Percentiles rank a stretch among this genome's conserved stretches.
Evolutionary conservation across 2,113 vertebrate genomes (phyloP).

Genomic region (Glaucomys volans): DNA sequence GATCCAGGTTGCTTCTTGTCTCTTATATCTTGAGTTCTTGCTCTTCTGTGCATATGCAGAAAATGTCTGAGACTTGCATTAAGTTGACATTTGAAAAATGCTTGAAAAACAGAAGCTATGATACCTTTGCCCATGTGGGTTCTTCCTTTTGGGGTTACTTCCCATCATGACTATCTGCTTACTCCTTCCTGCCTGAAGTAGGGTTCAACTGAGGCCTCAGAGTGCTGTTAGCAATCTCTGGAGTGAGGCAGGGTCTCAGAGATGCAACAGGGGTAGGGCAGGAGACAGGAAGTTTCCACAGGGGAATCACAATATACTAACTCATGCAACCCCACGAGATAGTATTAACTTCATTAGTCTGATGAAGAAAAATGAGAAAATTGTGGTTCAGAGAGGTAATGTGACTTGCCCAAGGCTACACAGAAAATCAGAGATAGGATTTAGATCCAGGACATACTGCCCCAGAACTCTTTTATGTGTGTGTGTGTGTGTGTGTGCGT

Average conservation of each 20-base stretch:
- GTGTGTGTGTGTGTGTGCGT: no score
- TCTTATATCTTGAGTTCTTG: background rate
- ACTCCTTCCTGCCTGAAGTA: background rate
- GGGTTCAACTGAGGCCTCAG: background rate
- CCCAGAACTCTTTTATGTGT: background rate
- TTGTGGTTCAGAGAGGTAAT: background rate
- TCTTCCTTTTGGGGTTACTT: background rate
- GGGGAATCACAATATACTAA: background rate
- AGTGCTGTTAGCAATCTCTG: background rate
- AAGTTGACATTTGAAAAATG: slow-evolving; percentile 24
- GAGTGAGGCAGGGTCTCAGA: background rate
- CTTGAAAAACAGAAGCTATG: background rate
- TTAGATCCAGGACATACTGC: background rate
- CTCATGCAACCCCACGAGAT: background rate
- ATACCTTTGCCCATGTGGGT: background rate
- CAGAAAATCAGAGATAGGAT: background rate
- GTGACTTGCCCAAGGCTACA: background rate
- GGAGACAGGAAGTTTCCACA: background rate
- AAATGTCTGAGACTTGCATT: background rate
- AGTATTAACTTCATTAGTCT: background rate
- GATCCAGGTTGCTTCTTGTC: background rate
- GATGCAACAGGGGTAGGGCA: no score
- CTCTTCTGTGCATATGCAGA: background rate
- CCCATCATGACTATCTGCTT: background rate
- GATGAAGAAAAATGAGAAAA: background rate